A percentile compares a stretch with the other conserved stretches of the same genome.
These are phyloP conservation scores for Megalops atlanticus DNA, from an alignment of 2,113 vertebrate species.

Conservation along the genomic window DNA sequence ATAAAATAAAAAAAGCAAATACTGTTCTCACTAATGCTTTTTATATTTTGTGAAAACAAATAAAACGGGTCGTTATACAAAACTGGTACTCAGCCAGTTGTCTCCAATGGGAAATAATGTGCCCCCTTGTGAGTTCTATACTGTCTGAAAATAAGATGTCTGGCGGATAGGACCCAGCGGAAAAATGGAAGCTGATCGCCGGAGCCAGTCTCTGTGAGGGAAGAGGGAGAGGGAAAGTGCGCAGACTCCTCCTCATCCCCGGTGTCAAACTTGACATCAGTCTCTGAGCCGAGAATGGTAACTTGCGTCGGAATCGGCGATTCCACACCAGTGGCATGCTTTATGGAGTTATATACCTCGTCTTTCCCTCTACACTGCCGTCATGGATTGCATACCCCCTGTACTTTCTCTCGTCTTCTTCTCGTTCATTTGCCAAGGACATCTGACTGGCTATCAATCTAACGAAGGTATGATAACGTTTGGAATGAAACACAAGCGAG, in stretches of 20 bases:
- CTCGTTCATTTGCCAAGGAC: slow-evolving; percentile 63
- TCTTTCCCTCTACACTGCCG: slow-evolving; percentile 79
- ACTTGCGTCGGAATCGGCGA: slow-evolving; percentile 70
- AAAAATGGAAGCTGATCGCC: slow-evolving; percentile 54
- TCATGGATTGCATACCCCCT: slow-evolving; percentile 85
- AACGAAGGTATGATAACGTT: slow-evolving; percentile 86
- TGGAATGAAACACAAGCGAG: slow-evolving; percentile 22
- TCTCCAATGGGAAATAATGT: slow-evolving; percentile 19
- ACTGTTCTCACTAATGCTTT: too few relatives aligned
- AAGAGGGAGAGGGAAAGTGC: slow-evolving; percentile 22
- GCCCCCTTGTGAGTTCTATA: slow-evolving; percentile 66
- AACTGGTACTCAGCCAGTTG: background rate
- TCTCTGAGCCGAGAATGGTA: slow-evolving; percentile 77
- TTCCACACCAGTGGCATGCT: slow-evolving; percentile 86
- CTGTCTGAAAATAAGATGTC: slow-evolving; percentile 14
- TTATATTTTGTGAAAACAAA: background rate
- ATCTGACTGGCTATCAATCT: slow-evolving; percentile 72
- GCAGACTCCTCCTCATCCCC: slow-evolving; percentile 80
- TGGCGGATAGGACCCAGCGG: slow-evolving; percentile 74
- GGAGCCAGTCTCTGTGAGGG: slow-evolving; percentile 26
- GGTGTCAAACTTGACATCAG: slow-evolving; percentile 85
- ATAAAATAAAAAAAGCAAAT: too few relatives aligned
- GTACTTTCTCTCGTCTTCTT: slow-evolving; percentile 66
- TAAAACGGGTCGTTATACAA: too few relatives aligned
- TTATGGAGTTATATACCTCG: slow-evolving; percentile 88